Base-by-base conservation (phyloP, 2,888 invertebrate genomes). In the Idaea biselata region DNA sequence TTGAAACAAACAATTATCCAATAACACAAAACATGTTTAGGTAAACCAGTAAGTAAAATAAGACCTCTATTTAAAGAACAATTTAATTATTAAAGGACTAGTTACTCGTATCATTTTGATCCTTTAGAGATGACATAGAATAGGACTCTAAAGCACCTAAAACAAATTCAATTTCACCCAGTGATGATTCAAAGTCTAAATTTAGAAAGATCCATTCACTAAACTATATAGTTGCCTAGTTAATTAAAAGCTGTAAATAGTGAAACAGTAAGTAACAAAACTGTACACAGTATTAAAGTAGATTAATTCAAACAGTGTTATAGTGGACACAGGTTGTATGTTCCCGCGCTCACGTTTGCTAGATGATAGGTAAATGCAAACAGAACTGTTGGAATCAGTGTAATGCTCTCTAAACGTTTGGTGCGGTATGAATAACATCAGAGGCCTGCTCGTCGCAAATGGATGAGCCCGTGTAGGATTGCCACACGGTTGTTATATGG, bases 341-440 rank as follows among this genome's bases (percentile, higher is more conserved):
- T 66, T 67, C 44, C 63, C 70, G 62, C 65, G 64, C 62, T 56
- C 60, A 18, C 63, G 53, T 62, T 16, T 17, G 16, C 56, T 18
- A 18, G 16, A 55, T 63, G 74, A 69, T 73, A 73, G 73, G 75
- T 75, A 78, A 79, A 77, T 81, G 76, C 72, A 71, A 70, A 75
- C 80, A 75, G 76, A 73, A 78, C 82, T 75, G 77, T 73, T 69
- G 75, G 77, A 83, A 86, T 85, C 86, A 80, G 74, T 79, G 81
- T 82, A 81, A 82, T 84, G 82, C 82, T 81, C 82, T 81, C 77
- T 83, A 87, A 89, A 86, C 86, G 86, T 87, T 89, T 91, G 90
- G 88, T 89, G 86, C 81, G 81, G 75, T 83, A 86, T 88, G 87
- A 86, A 86, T 87, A 89, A 88, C 89, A 91, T 91, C 89, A 89